Conservation (phyloP, 2,888 invertebrate species). For the Orthonevra nobilis region DNA sequence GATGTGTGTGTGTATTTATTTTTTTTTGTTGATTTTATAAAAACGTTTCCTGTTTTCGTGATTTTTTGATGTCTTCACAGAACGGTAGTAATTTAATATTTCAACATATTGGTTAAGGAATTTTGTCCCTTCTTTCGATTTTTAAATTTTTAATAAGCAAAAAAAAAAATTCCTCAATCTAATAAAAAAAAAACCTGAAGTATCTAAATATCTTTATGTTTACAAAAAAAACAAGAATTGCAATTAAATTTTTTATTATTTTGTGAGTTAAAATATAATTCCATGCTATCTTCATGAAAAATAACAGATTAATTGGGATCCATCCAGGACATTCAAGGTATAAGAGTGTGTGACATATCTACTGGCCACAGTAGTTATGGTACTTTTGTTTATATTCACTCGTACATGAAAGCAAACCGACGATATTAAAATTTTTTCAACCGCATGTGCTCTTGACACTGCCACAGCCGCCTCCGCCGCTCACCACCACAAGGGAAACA, state of each 20-base stretch:
- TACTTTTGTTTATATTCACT: constrained; percentile 8
- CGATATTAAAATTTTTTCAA: constrained; percentile 28
- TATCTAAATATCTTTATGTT: neutral
- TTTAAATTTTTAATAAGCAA: neutral
- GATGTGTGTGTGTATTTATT: constrained; percentile 16
- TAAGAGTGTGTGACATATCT: constrained; percentile 72
- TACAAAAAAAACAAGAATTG: neutral
- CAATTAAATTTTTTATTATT: constrained; percentile 62
- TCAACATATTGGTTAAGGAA: constrained; percentile 23
- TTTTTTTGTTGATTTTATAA: constrained; percentile 15
- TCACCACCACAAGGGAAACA: constrained; percentile 13
- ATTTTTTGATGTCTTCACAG: neutral
- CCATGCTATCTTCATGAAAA: constrained; percentile 73
- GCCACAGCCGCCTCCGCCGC: too few species aligned
- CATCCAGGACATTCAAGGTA: constrained; percentile 81
- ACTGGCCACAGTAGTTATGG: constrained; percentile 41
- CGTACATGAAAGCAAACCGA: neutral
- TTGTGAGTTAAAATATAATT: constrained; percentile 73
- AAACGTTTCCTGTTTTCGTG: constrained; percentile 16
- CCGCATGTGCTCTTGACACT: constrained; percentile 38
- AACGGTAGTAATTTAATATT: neutral
- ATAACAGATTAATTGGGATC: constrained; percentile 80
- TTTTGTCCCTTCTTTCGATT: neutral
- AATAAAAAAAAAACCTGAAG: neutral
- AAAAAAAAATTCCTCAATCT: constrained; percentile 12